These are phyloP conservation scores for Parascotia fuliginaria DNA, from an alignment of 2,888 invertebrate genomes.

Conservation along the genomic window DNA sequence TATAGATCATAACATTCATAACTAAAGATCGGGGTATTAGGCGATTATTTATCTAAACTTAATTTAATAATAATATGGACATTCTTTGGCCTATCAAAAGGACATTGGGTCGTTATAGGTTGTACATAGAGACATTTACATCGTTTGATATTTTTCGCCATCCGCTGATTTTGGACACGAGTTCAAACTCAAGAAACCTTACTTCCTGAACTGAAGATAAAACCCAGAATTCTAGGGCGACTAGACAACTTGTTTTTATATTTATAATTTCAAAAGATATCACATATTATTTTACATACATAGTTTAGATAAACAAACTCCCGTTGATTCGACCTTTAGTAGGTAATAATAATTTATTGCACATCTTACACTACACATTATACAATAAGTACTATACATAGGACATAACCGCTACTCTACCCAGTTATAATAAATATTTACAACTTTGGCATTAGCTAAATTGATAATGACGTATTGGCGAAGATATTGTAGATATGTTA, in stretches of 20 bases:
- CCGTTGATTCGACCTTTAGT: neutral
- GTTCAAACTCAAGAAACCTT: too few species aligned
- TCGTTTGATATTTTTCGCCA: too few species aligned
- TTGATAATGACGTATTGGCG: constrained; percentile 20
- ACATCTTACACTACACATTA: constrained; percentile 38
- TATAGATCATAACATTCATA: constrained; percentile 14
- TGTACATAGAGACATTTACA: too few species aligned
- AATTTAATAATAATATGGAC: neutral
- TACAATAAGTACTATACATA: constrained; percentile 27
- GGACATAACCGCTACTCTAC: constrained; percentile 66
- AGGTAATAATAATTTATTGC: constrained; percentile 40
- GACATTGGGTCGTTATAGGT: too few species aligned
- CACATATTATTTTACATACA: too few species aligned
- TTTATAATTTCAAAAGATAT: too few species aligned
- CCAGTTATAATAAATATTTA: constrained; percentile 55
- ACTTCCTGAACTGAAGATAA: too few species aligned
- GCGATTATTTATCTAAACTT: neutral
- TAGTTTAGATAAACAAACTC: neutral
- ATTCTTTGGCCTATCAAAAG: too few species aligned
- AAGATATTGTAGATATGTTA: constrained; percentile 5
- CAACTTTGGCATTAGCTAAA: constrained; percentile 83
- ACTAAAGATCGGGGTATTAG: neutral
- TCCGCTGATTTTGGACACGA: too few species aligned
- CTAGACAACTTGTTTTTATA: neutral
- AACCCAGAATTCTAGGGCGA: too few species aligned